Evolutionary conservation across 2,113 vertebrate genomes (phyloP), one percentile per base, ranked within the genome.

Genomic region (Heloderma charlesbogerti): DNA sequence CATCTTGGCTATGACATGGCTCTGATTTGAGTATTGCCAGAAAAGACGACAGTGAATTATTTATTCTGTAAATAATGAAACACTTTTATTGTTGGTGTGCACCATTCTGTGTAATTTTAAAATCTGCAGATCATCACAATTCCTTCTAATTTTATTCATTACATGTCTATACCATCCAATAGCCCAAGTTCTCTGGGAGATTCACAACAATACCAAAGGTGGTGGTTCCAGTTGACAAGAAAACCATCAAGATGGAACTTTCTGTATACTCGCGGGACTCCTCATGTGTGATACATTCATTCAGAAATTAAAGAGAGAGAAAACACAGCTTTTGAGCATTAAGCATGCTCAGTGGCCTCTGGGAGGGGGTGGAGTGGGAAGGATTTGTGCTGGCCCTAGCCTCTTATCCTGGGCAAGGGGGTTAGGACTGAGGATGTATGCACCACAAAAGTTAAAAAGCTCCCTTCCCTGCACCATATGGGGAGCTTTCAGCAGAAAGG

Each of bases 11-110:
- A 54, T 86, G 40, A 29, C 81, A 13, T 79, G 77, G 88, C 13
- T 86, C 87, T 87, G 86, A 93, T 83, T 13, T 57, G 8, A 86
- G 82, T 34, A 7, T n/a, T 93, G 1, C 51, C 84, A 72, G 90
- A 1, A 18, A 66, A 80, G 1, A 88, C n/a, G 45, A 80, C 60
- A 57, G 54, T 54, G 54, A 93, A 1, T 4, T 51, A 1, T 34
- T 51, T 57, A 92, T 88, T 85, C 37, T 75, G 20, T 43, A 77
- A 77, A 75, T 84, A 29, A 90, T 86, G 43, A 89, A 29, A 90
- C 93, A 80, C 78, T 40, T 57, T 86, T 60, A 6, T 16, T 89
- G 15, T 57, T 57, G 71, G 16, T 67, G 43, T 51, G 5, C 6
- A 31, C 8, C 31, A 12, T 78, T 20, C 31, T 3, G 15, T 67